Evolutionary conservation across 2,113 vertebrate genomes (phyloP).

Genomic region (Suricata suricatta): DNA sequence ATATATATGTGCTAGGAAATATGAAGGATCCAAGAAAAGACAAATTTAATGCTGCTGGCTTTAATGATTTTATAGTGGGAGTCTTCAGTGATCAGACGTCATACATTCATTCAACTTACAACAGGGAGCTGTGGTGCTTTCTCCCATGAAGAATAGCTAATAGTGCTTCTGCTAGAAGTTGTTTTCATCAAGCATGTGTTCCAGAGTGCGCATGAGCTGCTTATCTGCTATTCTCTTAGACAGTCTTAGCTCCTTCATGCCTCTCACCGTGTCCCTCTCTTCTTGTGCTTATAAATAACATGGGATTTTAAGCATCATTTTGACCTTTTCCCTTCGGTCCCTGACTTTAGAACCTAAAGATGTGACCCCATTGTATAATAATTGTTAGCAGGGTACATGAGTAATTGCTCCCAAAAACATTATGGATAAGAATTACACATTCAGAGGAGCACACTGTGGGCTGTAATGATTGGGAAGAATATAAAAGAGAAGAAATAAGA

Average conservation of each 20-base stretch:
- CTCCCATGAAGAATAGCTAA: background rate
- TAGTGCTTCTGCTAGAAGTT: background rate
- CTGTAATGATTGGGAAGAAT: background rate
- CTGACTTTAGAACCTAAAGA: conserved; percentile 24
- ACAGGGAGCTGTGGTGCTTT: background rate
- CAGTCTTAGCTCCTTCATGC: background rate
- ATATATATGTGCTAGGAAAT: background rate
- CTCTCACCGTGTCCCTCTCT: background rate
- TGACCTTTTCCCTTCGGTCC: background rate
- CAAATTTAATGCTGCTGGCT: background rate
- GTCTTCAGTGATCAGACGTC: background rate
- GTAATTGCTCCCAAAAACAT: background rate
- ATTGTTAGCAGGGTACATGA: background rate
- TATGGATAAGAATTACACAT: background rate
- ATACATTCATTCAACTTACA: background rate
- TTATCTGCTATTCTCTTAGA: background rate
- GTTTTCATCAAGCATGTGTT: background rate
- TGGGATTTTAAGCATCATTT: background rate
- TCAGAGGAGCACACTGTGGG: background rate
- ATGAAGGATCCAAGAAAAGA: background rate
- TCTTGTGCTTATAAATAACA: background rate
- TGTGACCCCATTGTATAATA: background rate
- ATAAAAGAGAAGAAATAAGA: background rate
- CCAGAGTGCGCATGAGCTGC: background rate
- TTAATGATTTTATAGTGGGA: background rate